Base-by-base conservation (phyloP, 2,113 vertebrate species). In the Cochlearius cochlearius region DNA sequence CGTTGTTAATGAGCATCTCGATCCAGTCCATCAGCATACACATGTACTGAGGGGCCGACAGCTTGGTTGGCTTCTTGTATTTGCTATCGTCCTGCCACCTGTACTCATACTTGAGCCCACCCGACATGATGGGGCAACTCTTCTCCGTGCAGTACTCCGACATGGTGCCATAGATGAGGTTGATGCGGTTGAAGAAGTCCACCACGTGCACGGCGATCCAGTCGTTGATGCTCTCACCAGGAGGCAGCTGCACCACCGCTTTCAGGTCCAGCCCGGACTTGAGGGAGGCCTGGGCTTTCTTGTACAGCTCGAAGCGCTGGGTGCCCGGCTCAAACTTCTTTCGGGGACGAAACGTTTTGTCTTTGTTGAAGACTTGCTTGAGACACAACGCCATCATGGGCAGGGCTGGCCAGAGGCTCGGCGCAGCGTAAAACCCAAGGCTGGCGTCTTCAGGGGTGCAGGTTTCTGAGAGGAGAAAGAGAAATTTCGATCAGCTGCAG, bases 131-230 rank as follows among this genome's bases (percentile, higher is more conserved):
- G 6, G 99, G 99, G 88, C 99, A 99, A 64, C 98, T 99, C 93
- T 96, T 98, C 93, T 99, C 99, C 0, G 98, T 98, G 98, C 99
- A 99, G 98, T 98, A 99, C 90, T 99, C 99, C 0, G 99, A 99
- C 97, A 99, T 99, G n/a, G 99, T 99, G 95, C 99, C 99, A 0
- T 99, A 99, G 98, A 99, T 99, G 94, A 99, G 98, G 97, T 99
- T 99, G 97, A 99, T 99, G 79, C 99, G 98, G 96, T 99, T 99
- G 93, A 99, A 99, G 98, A 99, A 99, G 98, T 99, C 99, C 97
- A 99, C 99, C 63, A 99, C 99, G 2, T 99, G 99, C 95, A 99
- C 99, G 0, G 99, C 99, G 0, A 99, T 99, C 99, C 99, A 99
- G 97, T 99, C 99, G 0, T 99, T 99, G 92, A 99, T 99, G 96